Percentiles rank a stretch among this genome's conserved stretches.
Conservation (phyloP, 2,797 vertebrate species). For the Enoplosus armatus region DNA sequence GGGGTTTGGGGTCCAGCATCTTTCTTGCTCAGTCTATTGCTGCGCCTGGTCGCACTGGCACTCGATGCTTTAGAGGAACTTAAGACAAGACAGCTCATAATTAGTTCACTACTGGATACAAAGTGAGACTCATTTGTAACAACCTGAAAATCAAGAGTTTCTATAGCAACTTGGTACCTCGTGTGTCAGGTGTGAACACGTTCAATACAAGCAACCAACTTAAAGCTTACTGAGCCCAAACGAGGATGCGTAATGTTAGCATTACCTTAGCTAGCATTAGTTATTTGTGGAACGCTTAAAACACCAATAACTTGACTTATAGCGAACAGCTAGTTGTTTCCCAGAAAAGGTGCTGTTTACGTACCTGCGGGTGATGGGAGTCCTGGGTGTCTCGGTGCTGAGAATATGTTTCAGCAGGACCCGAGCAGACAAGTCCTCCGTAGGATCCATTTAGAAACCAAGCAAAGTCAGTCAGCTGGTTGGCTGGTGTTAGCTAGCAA, state of each 20-base stretch:
- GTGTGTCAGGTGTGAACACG: neutral
- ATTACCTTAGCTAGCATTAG: neutral
- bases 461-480: conserved; percentile 13
- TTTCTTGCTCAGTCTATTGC: conserved; percentile 46
- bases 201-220: neutral
- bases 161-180: neutral
- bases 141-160: neutral
- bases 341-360: neutral
- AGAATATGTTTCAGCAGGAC: conserved; percentile 74
- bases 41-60: conserved; percentile 27
- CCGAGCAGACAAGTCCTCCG: conserved; percentile 78
- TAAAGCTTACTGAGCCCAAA: neutral
- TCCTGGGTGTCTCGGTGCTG: conserved; percentile 66
- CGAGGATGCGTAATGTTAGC: neutral
- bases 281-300: neutral
- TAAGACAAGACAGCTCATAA: neutral
- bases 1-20: conserved; percentile 65
- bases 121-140: neutral
- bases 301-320: neutral
- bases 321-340: too few species aligned
- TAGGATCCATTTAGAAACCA: conserved; percentile 68
- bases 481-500: conserved; percentile 25
- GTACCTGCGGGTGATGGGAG: conserved; percentile 79
- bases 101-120: neutral
- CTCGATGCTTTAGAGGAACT: conserved; percentile 33